These are phyloP conservation scores for Apteryx mantelli DNA, from an alignment of 2,113 vertebrate genomes.

Conservation along the genomic window DNA sequence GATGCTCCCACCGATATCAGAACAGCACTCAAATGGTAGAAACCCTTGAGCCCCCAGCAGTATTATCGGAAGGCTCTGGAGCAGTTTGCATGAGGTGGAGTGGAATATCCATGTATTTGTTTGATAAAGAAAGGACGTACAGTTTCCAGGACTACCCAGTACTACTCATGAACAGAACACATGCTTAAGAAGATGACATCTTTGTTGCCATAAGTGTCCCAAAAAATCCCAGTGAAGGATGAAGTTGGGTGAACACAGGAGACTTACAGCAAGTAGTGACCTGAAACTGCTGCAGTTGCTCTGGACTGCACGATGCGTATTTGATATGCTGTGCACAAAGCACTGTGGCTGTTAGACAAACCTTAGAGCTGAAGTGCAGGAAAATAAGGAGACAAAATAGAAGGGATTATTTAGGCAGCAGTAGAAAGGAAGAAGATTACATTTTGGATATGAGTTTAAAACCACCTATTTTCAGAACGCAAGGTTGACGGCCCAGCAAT, in stretches of 20 bases:
- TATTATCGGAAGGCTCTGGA: not conserved
- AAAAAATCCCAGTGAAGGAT: not conserved
- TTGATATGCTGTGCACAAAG: not conserved
- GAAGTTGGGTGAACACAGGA: not conserved
- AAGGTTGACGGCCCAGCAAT: not conserved
- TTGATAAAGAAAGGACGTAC: not conserved
- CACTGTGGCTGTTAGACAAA: not conserved
- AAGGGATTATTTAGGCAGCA: not conserved
- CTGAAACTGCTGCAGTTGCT: not conserved
- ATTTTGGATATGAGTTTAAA: not conserved
- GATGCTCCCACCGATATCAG: not conserved
- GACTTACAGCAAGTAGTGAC: not conserved
- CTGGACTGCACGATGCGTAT: not conserved
- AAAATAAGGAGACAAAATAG: conserved; percentile 3
- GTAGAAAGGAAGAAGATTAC: not conserved
- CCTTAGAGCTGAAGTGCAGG: conserved; percentile 10
- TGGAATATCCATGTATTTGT: not conserved
- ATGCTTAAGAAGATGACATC: not conserved
- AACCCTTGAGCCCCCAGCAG: not conserved
- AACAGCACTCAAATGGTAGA: not conserved
- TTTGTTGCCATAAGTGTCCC: not conserved
- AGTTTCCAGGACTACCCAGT: not conserved
- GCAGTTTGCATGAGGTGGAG: not conserved
- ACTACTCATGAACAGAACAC: not conserved
- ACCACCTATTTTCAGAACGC: not conserved